A percentile compares a stretch with the other conserved stretches of the same genome.
Evolutionary conservation across 2,113 vertebrate species (phyloP).

Genomic region (Atlantisia rogersi): DNA sequence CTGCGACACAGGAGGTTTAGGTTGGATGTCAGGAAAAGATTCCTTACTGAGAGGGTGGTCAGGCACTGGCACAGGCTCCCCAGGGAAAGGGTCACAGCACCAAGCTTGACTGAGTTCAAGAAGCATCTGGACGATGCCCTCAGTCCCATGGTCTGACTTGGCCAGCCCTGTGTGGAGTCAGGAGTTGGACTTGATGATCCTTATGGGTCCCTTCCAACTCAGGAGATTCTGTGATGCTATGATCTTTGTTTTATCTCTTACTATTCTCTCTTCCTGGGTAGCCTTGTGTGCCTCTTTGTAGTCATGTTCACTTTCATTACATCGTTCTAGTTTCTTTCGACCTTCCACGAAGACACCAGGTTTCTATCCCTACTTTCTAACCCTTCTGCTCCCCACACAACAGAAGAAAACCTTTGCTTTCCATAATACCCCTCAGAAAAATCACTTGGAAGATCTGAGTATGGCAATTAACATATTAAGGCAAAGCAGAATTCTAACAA

Average conservation of each 20-base stretch:
- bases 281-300: not conserved
- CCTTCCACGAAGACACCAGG: not conserved
- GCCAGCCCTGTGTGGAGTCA: no score
- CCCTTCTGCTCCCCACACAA: not conserved
- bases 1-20: no score
- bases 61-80: no score
- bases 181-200: no score
- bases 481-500: not conserved
- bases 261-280: not conserved
- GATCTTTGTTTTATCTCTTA: not conserved
- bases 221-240: no score
- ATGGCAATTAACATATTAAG: not conserved
- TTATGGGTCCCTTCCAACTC: no score
- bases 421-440: not conserved
- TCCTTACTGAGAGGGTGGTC: no score
- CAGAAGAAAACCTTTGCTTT: not conserved
- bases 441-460: not conserved
- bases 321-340: not conserved
- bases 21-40: no score
- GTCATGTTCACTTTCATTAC: not conserved
- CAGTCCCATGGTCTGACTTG: no score
- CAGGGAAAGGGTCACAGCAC: no score
- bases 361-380: not conserved
- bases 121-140: no score
- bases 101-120: no score